Percentiles rank a stretch among this genome's conserved stretches.
Evolutionary conservation across 2,113 vertebrate genomes (phyloP).

Genomic region (Protobothrops mucrosquamatus): DNA sequence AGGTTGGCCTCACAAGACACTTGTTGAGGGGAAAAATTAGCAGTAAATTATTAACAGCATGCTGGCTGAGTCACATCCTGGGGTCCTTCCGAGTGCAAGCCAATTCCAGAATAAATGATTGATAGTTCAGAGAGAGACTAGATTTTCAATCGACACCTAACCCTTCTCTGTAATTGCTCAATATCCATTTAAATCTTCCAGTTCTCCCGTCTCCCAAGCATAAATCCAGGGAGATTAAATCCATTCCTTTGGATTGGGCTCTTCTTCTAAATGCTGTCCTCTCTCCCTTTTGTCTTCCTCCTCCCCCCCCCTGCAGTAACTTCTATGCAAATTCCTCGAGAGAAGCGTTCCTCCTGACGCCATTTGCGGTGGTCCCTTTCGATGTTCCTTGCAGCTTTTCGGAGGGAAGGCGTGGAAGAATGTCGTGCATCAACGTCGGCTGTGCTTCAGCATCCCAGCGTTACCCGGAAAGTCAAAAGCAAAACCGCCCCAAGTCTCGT

Average conservation of each 20-base stretch:
- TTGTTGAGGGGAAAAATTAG: neutral
- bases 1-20: neutral
- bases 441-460: slow-evolving; percentile 39
- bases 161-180: too few relatives aligned
- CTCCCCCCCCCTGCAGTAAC: slow-evolving; percentile 68
- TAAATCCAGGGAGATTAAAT: neutral
- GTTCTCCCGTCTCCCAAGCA: neutral
- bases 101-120: neutral
- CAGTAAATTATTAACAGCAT: neutral
- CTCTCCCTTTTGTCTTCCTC: neutral
- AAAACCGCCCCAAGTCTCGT: slow-evolving; percentile 19
- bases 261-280: neutral
- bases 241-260: rapidly evolving
- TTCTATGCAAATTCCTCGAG: slow-evolving; percentile 69
- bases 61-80: neutral
- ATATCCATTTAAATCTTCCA: too few relatives aligned
- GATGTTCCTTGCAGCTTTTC: slow-evolving; percentile 46
- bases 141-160: neutral
- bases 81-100: neutral
- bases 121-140: neutral
- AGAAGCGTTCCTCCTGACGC: slow-evolving; percentile 54
- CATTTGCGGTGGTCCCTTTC: slow-evolving; percentile 53
- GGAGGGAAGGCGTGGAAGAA: slow-evolving; percentile 46
- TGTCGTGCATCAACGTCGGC: slow-evolving; percentile 39
- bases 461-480: slow-evolving; percentile 44